Evolutionary conservation across 1,140 invertebrate genomes (phyloP), one percentile per base, ranked within the genome.

Genomic region (Ceratina australensis): DNA sequence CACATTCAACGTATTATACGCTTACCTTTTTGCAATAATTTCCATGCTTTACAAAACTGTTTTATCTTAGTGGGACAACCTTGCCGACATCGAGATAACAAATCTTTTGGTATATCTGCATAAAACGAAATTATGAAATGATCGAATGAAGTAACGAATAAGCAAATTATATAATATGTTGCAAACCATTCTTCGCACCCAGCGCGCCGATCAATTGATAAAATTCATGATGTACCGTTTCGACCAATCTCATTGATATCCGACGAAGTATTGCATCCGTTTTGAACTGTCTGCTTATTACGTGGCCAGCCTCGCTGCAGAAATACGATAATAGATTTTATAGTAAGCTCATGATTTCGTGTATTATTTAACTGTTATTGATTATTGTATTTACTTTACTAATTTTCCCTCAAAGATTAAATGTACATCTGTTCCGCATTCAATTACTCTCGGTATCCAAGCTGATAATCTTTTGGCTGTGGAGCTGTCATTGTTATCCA

Each of bases 11-110:
- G 15, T n/a, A 5, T 1, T 13, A 2, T 18, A 28, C n/a, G 8
- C 63, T 22, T 72, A 78, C 69, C 22, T 12, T 22, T 24, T 61
- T 67, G 20, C 26, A 79, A 66, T 7, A 3, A 75, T 72, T 73
- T 73, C 90, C 90, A 91, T 22, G 60, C 77, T 63, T 82, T 50
- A 56, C 89, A 90, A 81, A 91, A 89, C 24, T 83, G 18, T 1
- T 85, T 33, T n/a, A 91, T 87, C 0, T 78, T 84, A 13, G 24
- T 13, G n/a, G 90, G 90, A 78, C 90, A 91, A 26, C 89, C 89
- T 26, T 80, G 33, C 20, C 78, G 74, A 77, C 88, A 90, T 18
- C 82, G 47, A 52, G 72, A 83, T 10, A 86, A 13, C 26, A 91
- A 78, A 56, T 89, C 63, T 54, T 85, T 89, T 0, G 87, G 88